Evolutionary conservation across 2,888 invertebrate genomes (phyloP).

Genomic region (Sarcophaga rosellei): DNA sequence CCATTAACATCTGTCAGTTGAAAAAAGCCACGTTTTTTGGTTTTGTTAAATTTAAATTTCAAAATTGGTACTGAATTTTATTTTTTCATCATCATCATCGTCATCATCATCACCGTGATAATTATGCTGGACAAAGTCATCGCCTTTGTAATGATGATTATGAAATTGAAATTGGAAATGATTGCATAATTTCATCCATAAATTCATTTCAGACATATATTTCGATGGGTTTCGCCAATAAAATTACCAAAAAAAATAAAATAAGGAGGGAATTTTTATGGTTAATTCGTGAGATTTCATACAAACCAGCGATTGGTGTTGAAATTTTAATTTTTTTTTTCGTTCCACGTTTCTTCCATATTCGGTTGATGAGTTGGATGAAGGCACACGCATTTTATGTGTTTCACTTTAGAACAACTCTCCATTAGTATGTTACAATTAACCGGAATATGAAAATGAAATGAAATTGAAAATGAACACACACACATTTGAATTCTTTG

Average conservation of each 20-base stretch:
- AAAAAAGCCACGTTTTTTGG: no score
- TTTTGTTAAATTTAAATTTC: no score
- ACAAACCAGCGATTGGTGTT: slow-evolving; percentile 71
- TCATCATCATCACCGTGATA: no score
- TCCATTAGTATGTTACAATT: slow-evolving; percentile 48
- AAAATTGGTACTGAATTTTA: no score
- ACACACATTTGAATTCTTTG: background rate
- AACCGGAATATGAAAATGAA: slow-evolving; percentile 53
- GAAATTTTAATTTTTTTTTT: slow-evolving; percentile 8
- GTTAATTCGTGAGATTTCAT: slow-evolving; percentile 77
- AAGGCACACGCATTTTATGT: no score
- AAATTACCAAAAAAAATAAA: slow-evolving; percentile 39
- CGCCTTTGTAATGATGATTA: background rate
- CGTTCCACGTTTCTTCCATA: background rate
- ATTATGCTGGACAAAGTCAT: no score
- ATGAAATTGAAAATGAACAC: slow-evolving; percentile 5
- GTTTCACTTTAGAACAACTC: background rate
- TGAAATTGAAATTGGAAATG: background rate
- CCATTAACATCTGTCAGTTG: no score
- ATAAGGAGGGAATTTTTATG: slow-evolving; percentile 74
- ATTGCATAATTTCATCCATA: slow-evolving; percentile 46
- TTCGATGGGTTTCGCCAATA: slow-evolving; percentile 11
- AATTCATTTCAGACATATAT: slow-evolving; percentile 19
- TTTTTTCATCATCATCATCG: no score
- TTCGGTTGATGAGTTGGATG: no score